Percentiles rank a stretch among this genome's conserved stretches.
Conservation (phyloP, 2,888 invertebrate genomes). For the Teinopalpus imperialis region DNA sequence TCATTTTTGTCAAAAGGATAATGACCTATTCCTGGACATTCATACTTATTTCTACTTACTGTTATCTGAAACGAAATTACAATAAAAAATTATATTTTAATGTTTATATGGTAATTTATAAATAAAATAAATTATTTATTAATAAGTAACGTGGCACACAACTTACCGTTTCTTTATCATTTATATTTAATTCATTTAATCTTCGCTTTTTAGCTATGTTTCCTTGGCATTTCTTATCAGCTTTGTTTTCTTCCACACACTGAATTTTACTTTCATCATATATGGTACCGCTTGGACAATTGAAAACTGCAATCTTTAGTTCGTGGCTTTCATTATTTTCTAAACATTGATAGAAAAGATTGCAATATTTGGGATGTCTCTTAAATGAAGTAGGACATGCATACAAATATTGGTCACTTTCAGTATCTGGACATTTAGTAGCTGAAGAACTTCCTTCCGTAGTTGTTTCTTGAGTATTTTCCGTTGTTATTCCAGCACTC, state of each 20-base stretch:
- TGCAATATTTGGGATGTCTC: conserved; percentile 91
- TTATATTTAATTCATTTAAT: conserved; percentile 75
- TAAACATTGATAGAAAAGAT: conserved; percentile 92
- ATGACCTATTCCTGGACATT: conserved; percentile 87
- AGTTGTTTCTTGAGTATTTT: conserved; percentile 33
- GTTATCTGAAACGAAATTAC: conserved; percentile 80
- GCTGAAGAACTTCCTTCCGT: conserved; percentile 43
- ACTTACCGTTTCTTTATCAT: conserved; percentile 81
- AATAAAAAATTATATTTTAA: conserved; percentile 9
- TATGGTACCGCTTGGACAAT: conserved; percentile 89
- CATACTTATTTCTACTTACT: conserved; percentile 72
- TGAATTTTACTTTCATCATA: conserved; percentile 88
- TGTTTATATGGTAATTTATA: conserved; percentile 6
- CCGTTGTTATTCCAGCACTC: conserved; percentile 36
- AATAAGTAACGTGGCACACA: too few relatives aligned
- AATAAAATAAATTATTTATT: too few relatives aligned
- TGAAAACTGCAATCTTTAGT: conserved; percentile 87
- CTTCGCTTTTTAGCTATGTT: conserved; percentile 78
- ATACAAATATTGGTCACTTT: conserved; percentile 86
- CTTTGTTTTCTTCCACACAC: conserved; percentile 85
- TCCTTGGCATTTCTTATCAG: conserved; percentile 80
- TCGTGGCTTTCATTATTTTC: conserved; percentile 84
- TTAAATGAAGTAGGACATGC: conserved; percentile 92
- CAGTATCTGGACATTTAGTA: conserved; percentile 79
- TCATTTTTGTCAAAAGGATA: conserved; percentile 84